Percentiles rank a stretch among this genome's conserved stretches.
These are phyloP conservation scores for Corythornis madagascariensis DNA, from an alignment of 2,113 vertebrate genomes.

Conservation along the genomic window DNA sequence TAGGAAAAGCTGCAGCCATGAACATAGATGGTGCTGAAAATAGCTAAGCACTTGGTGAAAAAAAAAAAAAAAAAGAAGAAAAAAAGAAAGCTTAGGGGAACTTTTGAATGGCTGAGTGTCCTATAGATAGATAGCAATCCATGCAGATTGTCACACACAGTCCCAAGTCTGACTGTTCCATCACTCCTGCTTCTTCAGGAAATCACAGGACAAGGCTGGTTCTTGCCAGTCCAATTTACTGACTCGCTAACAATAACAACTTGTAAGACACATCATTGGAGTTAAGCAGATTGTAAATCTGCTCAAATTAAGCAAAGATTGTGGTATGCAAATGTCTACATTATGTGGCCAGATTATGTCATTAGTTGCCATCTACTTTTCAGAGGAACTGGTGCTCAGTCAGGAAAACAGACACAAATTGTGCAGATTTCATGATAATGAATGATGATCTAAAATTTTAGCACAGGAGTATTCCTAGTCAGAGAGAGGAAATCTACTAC, in stretches of 20 bases:
- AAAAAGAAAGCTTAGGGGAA: not conserved
- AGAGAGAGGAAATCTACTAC: not conserved
- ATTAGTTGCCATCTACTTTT: not conserved
- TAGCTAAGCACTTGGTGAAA: conserved; percentile 7
- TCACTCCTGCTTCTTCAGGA: not conserved
- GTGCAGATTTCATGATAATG: not conserved
- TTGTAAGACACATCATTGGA: not conserved
- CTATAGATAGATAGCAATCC: not conserved
- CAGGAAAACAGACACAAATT: not conserved
- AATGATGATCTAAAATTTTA: not conserved
- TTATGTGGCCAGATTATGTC: not conserved
- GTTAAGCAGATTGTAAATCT: not conserved
- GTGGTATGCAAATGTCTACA: not conserved
- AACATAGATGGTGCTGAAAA: conserved; percentile 60
- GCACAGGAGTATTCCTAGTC: not conserved
- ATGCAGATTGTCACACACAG: not conserved
- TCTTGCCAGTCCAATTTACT: not conserved
- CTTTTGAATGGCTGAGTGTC: not conserved
- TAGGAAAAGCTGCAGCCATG: conserved; percentile 61
- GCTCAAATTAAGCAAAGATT: not conserved
- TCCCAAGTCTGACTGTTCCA: not conserved
- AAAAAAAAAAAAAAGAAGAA: not conserved
- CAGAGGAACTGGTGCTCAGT: not conserved
- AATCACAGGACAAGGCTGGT: not conserved
- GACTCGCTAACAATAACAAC: not conserved